phyloP scores from a whole-genome alignment of 2,888 invertebrate genomes.

The Lochmaea crataegi region DNA sequence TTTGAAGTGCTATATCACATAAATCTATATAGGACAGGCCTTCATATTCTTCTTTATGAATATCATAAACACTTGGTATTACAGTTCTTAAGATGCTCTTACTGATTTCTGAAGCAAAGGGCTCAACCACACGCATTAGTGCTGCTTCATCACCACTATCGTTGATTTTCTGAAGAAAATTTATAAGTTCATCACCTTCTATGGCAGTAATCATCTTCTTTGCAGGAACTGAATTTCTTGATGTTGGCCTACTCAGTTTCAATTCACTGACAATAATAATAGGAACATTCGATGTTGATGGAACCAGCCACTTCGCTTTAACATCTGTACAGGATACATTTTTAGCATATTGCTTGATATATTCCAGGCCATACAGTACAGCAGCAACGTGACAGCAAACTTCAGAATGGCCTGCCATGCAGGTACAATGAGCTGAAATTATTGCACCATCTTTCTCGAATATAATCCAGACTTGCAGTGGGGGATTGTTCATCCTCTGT shows the following conservation, averaged over 20 bases:
- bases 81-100: neutral
- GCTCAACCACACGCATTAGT: slow-evolving; percentile 17
- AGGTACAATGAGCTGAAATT: too few species aligned
- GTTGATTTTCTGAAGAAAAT: slow-evolving; percentile 6
- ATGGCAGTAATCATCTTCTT: slow-evolving; percentile 12
- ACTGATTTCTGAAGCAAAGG: slow-evolving; percentile 13
- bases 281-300: slow-evolving; percentile 19
- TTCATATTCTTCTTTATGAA: slow-evolving; percentile 22
- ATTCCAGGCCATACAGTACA: too few species aligned
- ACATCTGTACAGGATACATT: neutral
- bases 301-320: slow-evolving; percentile 18
- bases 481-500: too few species aligned
- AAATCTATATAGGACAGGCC: neutral
- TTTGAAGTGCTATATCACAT: neutral
- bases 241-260: too few species aligned
- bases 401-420: neutral
- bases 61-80: slow-evolving; percentile 16
- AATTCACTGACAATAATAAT: slow-evolving; percentile 10
- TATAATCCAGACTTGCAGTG: too few species aligned
- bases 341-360: too few species aligned
- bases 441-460: too few species aligned
- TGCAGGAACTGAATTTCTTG: slow-evolving; percentile 6
- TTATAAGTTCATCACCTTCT: slow-evolving; percentile 12
- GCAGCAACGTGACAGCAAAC: too few species aligned
- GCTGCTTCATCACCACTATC: slow-evolving; percentile 23